Evolutionary conservation across 1,140 invertebrate species (phyloP), one percentile per base, ranked within the genome.

Genomic region (Pomacea maculata): DNA sequence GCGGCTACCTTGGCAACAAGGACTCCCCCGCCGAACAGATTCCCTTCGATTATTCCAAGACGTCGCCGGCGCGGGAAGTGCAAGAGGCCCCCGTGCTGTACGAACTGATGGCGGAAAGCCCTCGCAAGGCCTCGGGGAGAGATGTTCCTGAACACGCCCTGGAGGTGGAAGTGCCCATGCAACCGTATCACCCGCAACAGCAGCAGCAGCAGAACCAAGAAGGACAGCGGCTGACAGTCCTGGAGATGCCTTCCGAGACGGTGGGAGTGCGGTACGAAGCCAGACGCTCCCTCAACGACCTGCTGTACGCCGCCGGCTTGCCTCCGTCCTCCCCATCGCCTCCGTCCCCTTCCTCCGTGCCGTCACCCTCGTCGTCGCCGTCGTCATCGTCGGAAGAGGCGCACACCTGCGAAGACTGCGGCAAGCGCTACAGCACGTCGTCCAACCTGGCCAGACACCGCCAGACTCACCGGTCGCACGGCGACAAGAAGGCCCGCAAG

Each of bases 401-500:
- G 17, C 85, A 89, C 83, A 81, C 82, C n/a, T 92, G 91, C 81
- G 76, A 83, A 45, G 90, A 91, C 68, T 92, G 91, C 81, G 91
- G 89, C 7, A 92, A 92, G 80, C 83, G 86, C 0, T 92, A 92
- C 86, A 91, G 90, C 81, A 91, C 91, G 8, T 90, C 90, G 9
- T 91, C 90, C 82, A 92, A 91, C 85, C 82, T 91, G 57, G 90
- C 91, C 4, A 87, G 90, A 14, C 91, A 92, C 82, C 87, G 90
- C 12, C 91, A 91, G 80, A 92, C 89, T 14, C 90, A 91, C 82
- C 82, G 90, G 17, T 89, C 86, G 71, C 82, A 87, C 17, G 85
- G 84, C 74, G 90, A 92, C 86, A 91, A 90, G 82, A 90, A 90
- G 82, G 89, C 89, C 7, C 74, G 91, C 8, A 91, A 97, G 87